Evolutionary conservation across 2,113 vertebrate genomes (phyloP), one percentile per base, ranked within the genome.

Genomic region (Tautogolabrus adspersus): DNA sequence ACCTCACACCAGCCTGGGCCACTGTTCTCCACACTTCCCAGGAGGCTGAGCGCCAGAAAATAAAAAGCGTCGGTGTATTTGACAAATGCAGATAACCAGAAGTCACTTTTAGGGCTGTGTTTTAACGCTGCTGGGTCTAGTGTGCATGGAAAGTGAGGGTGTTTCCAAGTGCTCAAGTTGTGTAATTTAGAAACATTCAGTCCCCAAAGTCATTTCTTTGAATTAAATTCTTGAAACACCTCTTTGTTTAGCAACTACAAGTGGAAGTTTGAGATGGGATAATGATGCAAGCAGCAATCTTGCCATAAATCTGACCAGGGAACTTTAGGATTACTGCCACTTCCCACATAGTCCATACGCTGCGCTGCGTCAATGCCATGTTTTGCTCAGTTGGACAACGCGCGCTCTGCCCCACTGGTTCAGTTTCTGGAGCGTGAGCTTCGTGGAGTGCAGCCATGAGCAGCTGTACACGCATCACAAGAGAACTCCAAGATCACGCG

Each of bases 1-100:
- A 85, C 47, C 64, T 71, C 65, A 70, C 71, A 66, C 46, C 60
- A 65, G 80, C 60, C 54, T 22, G n/a, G 52, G 62, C 66, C 60
- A 63, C 67, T 58, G 42, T 69, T 80, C 79, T 55, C 37, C 44
- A 65, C 70, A 26, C 60, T 51, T 65, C 49, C 67, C 74, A 52
- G 10, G 56, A 61, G 62, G 46, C 54, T 58, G 42, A 63, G 63
- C 13, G 6, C 56, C 38, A 72, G 47, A 51, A 49, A 77, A 78
- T 52, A 66, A 76, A 56, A 71, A 57, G 55, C 63, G n/a, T 13
- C 19, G 11, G 8, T 63, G 12, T 55, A n/a, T 83, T 54, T 58
- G 46, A 46, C 62, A 65, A 34, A 75, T 64, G 57, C 57, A 64
- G 52, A 81, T 63, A 57, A 34, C 42, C 56, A 70, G 2, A 46